Base-by-base conservation (phyloP, 2,113 vertebrate species). In the Antennarius striatus region DNA sequence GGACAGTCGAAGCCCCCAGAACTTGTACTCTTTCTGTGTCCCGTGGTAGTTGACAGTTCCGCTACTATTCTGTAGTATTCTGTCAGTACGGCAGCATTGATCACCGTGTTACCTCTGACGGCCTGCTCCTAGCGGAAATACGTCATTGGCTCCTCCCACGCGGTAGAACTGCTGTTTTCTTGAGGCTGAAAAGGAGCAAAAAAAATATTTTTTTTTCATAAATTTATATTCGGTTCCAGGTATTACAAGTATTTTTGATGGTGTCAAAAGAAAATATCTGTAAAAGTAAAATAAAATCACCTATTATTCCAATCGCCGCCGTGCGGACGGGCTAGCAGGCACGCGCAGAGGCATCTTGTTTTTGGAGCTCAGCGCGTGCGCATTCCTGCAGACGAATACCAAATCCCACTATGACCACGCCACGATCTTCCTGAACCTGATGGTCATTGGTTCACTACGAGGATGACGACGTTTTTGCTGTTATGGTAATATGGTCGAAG, bases 51-150 rank as follows among this genome's bases (percentile, higher is more conserved):
- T 59, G 72, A 55, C 32, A 51, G 59, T 54, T n/a, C 56, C 39
- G 66, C 62, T 64, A 52, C 60, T 53, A 62, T 36, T 36, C 32
- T 36, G 32, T 36, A 36, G 32, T 36, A 42, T 39, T 68, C 48
- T 48, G 43, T 82, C 73, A 61, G 74, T 47, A 11, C 16, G 56
- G 65, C 77, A 43, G 66, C 75, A 65, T 62, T 62, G 73, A 83
- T 77, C 66, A 84, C 82, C 75, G 82, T 76, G 64, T 17, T 84
- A 48, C 57, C 77, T 81, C 81, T 76, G 75, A 86, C 67, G 87
- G 87, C 85, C 89, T 88, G 85, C 17, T 90, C 73, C 71, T 68
- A 90, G 88, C 91, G 91, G 93, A 93, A 93, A 92, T 90, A 90
- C 91, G 90, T 89, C 79, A 88, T 76, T 81, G 73, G 88, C 90